Conservation (phyloP, 2,113 vertebrate species). For the Bos indicus region DNA sequence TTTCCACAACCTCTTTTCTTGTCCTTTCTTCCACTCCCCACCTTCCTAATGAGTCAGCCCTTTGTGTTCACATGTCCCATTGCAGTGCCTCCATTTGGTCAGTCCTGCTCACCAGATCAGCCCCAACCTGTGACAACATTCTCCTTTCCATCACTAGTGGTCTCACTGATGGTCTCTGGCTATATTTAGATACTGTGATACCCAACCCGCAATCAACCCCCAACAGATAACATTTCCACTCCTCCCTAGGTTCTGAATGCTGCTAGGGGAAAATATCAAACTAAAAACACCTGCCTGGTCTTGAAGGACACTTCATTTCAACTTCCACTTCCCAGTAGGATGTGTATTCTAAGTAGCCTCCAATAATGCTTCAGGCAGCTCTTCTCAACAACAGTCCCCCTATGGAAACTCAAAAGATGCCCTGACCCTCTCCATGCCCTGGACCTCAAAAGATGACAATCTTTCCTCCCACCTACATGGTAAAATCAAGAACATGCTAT, state of each 20-base stretch:
- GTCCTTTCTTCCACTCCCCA: not conserved
- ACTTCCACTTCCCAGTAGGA: not conserved
- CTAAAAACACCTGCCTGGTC: not conserved
- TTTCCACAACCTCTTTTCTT: not conserved
- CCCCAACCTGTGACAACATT: not conserved
- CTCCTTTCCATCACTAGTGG: not conserved
- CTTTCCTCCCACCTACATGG: not conserved
- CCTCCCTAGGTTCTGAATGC: not conserved
- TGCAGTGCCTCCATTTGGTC: too few relatives aligned
- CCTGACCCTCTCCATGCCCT: not conserved
- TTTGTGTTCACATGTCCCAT: not conserved
- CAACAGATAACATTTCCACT: not conserved
- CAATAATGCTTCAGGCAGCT: not conserved
- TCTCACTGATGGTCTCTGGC: not conserved
- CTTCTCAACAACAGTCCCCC: not conserved
- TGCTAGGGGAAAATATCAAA: not conserved
- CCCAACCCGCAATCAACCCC: rapidly evolving
- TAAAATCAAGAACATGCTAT: not conserved
- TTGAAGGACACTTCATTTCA: not conserved
- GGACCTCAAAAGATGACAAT: not conserved
- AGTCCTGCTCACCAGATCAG: not conserved
- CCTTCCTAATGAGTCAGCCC: not conserved
- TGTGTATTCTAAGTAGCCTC: not conserved
- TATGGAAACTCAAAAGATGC: not conserved
- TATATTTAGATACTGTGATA: not conserved